A percentile compares a stretch with the other conserved stretches of the same genome.
Conservation (phyloP, 1,140 invertebrate species). For the Zaprionus camerounensis region DNA sequence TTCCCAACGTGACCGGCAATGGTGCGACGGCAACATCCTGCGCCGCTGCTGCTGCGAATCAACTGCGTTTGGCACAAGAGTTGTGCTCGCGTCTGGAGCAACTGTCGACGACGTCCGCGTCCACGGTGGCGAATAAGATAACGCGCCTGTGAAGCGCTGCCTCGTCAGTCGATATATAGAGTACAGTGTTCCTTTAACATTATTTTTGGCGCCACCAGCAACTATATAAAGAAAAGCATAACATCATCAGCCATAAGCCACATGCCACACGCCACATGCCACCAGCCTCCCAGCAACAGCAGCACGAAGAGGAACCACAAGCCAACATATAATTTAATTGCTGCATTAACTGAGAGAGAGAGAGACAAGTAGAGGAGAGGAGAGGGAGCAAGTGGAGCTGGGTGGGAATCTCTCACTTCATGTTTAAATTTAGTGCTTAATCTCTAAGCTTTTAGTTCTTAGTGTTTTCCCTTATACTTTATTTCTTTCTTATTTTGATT, state of each 20-base stretch:
- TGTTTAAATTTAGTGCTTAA: constrained; percentile 47
- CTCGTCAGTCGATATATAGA: background rate
- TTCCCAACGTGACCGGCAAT: constrained; percentile 44
- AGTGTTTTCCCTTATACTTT: constrained; percentile 57
- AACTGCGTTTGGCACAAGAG: constrained; percentile 82
- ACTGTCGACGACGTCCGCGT: constrained; percentile 83
- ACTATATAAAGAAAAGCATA: constrained; percentile 38
- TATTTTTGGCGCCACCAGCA: constrained; percentile 30
- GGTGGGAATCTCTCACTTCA: constrained; percentile 51
- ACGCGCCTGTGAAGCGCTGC: constrained; percentile 55
- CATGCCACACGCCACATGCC: constrained; percentile 41
- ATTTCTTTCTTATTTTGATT: background rate
- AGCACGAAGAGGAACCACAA: constrained; percentile 4
- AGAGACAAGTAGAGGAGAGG: background rate
- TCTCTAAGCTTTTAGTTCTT: constrained; percentile 50
- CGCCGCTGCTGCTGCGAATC: constrained; percentile 73
- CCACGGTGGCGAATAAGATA: constrained; percentile 59
- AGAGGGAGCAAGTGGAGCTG: background rate
- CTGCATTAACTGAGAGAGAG: constrained; percentile 35
- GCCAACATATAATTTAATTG: constrained; percentile 44
- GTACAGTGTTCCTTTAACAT: constrained; percentile 66
- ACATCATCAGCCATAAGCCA: constrained; percentile 55
- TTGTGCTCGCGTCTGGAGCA: constrained; percentile 85
- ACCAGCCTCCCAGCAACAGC: constrained; percentile 19
- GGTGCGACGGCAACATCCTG: constrained; percentile 62